Conservation (phyloP, 2,113 vertebrate genomes). For the Entomyzon cyanotis region DNA sequence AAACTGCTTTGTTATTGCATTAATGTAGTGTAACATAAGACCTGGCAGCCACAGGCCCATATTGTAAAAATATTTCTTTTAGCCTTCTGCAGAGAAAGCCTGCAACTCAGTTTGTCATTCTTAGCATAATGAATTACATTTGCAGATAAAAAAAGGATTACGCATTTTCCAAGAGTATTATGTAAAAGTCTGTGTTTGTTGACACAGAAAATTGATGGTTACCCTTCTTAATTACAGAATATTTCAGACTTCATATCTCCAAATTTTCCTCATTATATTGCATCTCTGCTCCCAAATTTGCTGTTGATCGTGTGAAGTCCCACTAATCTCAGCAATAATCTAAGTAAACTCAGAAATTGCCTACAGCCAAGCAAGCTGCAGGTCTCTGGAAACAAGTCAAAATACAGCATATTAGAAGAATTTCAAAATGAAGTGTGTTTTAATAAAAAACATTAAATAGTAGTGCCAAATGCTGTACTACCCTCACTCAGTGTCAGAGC, state of each 20-base stretch:
- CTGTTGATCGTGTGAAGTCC: neutral
- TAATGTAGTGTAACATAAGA: neutral
- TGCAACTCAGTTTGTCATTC: neutral
- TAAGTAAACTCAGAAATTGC: neutral
- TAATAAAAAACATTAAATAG: neutral
- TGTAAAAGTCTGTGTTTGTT: neutral
- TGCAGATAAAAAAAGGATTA: neutral
- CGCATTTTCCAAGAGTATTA: neutral
- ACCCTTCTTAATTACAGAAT: neutral
- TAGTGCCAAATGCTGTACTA: neutral
- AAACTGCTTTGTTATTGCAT: neutral
- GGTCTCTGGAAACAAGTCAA: neutral
- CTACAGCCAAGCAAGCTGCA: slow-evolving; percentile 3
- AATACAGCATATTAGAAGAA: neutral
- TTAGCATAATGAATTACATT: neutral
- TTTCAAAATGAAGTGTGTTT: neutral
- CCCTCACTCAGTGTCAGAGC: neutral
- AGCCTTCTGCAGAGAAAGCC: neutral
- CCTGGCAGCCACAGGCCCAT: neutral
- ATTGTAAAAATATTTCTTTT: neutral
- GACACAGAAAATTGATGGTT: neutral
- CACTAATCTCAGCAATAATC: neutral
- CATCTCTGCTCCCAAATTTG: neutral
- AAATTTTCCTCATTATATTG: neutral
- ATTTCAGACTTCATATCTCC: neutral